These are phyloP conservation scores for Chiroxiphia lanceolata DNA, from an alignment of 2,797 vertebrate genomes.

Conservation along the genomic window DNA sequence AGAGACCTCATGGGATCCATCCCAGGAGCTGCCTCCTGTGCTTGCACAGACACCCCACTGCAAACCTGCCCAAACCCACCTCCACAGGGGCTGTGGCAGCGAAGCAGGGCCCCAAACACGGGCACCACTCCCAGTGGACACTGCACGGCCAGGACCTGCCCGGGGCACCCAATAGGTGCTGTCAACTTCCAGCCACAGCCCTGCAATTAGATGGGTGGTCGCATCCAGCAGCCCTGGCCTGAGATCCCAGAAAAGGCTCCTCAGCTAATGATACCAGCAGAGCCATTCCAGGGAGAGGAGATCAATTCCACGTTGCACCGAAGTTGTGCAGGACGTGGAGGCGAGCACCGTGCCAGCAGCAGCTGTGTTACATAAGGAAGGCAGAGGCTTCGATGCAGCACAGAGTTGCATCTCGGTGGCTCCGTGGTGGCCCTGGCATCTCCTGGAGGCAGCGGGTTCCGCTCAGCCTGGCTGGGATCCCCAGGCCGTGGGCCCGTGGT, in stretches of 20 bases:
- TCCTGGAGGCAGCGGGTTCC: background rate
- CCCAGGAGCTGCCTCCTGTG: background rate
- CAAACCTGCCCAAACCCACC: background rate
- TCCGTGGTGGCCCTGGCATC: background rate
- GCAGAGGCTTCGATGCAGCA: constrained; percentile 43
- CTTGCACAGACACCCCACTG: background rate
- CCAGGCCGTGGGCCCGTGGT: background rate
- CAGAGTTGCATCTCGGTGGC: constrained; percentile 30
- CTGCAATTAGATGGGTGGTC: rapidly evolving
- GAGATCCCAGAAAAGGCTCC: background rate
- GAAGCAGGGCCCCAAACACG: background rate
- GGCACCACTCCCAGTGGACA: rapidly evolving
- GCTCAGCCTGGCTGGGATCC: background rate
- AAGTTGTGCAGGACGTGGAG: constrained; percentile 49
- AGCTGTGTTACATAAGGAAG: constrained; percentile 51
- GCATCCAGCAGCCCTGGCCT: background rate
- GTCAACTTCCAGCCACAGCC: background rate
- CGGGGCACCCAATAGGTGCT: background rate
- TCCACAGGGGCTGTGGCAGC: background rate
- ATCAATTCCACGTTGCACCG: background rate
- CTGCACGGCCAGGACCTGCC: rapidly evolving
- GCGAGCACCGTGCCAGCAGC: constrained; percentile 43
- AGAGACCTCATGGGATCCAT: rapidly evolving
- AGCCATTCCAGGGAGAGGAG: background rate
- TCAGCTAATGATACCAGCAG: background rate